Conservation (phyloP, 1,140 invertebrate genomes). For the Stenopsyche tienmushanensis region DNA sequence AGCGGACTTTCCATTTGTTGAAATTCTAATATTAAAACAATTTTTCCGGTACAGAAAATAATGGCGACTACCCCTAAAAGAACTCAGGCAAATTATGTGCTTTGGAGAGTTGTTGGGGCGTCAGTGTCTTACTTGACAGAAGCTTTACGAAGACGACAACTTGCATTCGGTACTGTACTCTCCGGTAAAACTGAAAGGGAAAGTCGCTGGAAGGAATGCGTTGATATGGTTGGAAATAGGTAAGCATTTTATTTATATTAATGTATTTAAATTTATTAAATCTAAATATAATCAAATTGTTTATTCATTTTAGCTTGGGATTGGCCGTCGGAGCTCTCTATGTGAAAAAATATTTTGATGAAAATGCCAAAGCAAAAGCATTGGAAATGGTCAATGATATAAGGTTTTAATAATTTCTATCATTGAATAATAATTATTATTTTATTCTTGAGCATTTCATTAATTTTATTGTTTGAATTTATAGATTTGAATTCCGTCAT, state of each 20-base stretch:
- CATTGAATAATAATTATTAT: constrained; percentile 35
- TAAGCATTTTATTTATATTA: constrained; percentile 47
- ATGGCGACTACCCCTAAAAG: constrained; percentile 56
- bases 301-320: constrained; percentile 60
- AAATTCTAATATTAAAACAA: background rate
- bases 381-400: constrained; percentile 84
- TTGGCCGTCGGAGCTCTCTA: constrained; percentile 77
- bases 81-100: constrained; percentile 73
- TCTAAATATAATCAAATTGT: background rate
- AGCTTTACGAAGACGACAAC: constrained; percentile 67
- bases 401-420: constrained; percentile 57
- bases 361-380: constrained; percentile 70
- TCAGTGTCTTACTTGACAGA: constrained; percentile 76
- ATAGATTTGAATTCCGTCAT: constrained; percentile 56
- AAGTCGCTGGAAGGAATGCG: constrained; percentile 85
- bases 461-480: constrained; percentile 7
- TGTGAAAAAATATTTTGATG: constrained; percentile 73
- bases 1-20: too few species aligned
- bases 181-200: constrained; percentile 74
- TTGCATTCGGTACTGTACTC: constrained; percentile 71
- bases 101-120: constrained; percentile 76
- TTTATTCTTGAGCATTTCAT: background rate
- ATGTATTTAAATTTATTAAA: too few species aligned
- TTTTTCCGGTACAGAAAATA: constrained; percentile 46
- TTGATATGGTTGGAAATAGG: constrained; percentile 70